Percentiles rank a stretch among this genome's conserved stretches.
phyloP scores from a whole-genome alignment of 2,797 vertebrate genomes.

The Poeciliopsis gracilis region DNA sequence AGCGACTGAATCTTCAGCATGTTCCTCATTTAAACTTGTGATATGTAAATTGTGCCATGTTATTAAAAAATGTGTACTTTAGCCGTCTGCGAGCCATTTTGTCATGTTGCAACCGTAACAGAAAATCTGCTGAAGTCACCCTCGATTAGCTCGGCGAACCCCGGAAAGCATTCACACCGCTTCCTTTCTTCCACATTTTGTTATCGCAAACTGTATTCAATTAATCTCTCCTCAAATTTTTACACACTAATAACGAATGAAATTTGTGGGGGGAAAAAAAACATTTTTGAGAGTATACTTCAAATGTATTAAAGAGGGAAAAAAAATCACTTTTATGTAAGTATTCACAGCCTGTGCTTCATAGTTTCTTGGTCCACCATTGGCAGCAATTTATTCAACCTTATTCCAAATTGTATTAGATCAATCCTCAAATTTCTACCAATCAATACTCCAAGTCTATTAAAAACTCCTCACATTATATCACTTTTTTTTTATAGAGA shows the following conservation, averaged over 20 bases:
- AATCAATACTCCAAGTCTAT: too few relatives aligned
- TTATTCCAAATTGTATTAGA: too few relatives aligned
- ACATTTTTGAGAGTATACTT: background rate
- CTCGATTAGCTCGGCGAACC: background rate
- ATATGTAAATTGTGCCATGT: conserved; percentile 99
- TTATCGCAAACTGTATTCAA: background rate
- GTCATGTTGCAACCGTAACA: background rate
- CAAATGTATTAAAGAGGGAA: too few relatives aligned
- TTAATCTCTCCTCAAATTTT: too few relatives aligned
- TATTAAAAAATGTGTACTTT: conserved; percentile 99
- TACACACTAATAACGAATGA: background rate
- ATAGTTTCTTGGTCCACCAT: too few relatives aligned
- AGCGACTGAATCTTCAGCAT: conserved; percentile 97
- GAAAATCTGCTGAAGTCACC: background rate
- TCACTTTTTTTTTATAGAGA: too few relatives aligned
- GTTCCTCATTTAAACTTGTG: conserved; percentile 98
- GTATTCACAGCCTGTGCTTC: too few relatives aligned
- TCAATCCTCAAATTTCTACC: too few relatives aligned
- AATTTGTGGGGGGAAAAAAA: background rate
- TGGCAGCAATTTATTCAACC: too few relatives aligned
- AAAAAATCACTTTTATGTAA: too few relatives aligned
- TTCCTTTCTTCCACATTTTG: background rate
- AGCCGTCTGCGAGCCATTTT: conserved; percentile 29
- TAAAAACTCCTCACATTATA: too few relatives aligned
- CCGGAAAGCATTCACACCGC: background rate